A percentile compares a stretch with the other conserved stretches of the same genome.
These are phyloP conservation scores for Naso thynnoides DNA, from an alignment of 2,797 vertebrate genomes.

Conservation along the genomic window DNA sequence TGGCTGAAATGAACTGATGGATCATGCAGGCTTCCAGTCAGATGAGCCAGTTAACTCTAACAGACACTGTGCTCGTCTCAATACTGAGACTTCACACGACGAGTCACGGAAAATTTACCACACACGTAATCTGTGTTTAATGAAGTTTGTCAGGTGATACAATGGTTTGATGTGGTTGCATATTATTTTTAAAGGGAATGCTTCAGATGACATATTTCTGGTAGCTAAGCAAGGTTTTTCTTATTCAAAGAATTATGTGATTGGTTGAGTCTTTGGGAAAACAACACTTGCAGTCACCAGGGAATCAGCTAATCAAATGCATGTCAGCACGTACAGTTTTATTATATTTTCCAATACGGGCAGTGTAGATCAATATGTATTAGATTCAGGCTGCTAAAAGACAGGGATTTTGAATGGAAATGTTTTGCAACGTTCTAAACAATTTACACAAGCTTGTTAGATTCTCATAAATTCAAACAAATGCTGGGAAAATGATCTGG, in stretches of 20 bases:
- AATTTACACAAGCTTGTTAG: conserved; percentile 32
- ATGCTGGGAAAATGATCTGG: conserved; percentile 28
- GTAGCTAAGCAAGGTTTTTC: conserved; percentile 4
- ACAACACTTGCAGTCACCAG: neutral
- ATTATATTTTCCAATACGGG: conserved; percentile 26
- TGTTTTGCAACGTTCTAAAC: conserved; percentile 17
- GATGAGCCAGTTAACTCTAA: conserved; percentile 55
- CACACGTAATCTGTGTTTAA: conserved; percentile 9
- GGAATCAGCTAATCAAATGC: conserved; percentile 24
- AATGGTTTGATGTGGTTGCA: conserved; percentile 9
- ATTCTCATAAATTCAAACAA: conserved; percentile 40
- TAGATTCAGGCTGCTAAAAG: conserved; percentile 16
- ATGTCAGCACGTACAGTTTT: conserved; percentile 13
- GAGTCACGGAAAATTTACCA: conserved; percentile 1
- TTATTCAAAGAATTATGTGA: conserved; percentile 16
- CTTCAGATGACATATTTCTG: neutral
- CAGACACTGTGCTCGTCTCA: conserved; percentile 38
- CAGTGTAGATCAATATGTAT: conserved; percentile 18
- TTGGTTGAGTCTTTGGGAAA: conserved; percentile 28
- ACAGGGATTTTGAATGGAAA: conserved; percentile 21
- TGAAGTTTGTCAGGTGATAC: neutral
- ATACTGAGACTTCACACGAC: conserved; percentile 6
- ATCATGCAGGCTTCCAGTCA: conserved; percentile 59
- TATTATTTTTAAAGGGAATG: neutral
- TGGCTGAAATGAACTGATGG: conserved; percentile 69